Evolutionary conservation across 2,888 invertebrate species (phyloP).

Genomic region (Diaprepes abbreviatus): DNA sequence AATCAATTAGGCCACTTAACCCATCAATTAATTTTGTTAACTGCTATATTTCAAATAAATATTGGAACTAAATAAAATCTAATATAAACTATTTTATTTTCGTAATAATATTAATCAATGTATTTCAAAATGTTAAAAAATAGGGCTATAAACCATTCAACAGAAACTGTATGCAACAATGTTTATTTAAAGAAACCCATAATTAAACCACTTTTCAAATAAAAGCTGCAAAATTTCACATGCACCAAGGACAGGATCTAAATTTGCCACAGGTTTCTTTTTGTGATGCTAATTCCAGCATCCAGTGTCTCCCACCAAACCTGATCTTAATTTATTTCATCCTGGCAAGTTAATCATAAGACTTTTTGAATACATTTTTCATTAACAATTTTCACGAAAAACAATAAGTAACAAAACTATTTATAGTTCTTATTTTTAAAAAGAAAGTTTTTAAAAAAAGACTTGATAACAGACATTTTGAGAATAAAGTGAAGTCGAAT

Average conservation of each 20-base stretch:
- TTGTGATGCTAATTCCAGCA: constrained; percentile 44
- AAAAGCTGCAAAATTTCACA: constrained; percentile 33
- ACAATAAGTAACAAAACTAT: not conserved
- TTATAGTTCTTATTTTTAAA: constrained; percentile 21
- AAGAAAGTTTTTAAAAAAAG: constrained; percentile 29
- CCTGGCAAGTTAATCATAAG: constrained; percentile 4
- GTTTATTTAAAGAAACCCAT: constrained; percentile 23
- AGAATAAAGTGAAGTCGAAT: constrained; percentile 34
- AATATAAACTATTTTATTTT: too few relatives aligned
- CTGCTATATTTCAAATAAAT: too few relatives aligned
- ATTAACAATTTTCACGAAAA: too few relatives aligned
- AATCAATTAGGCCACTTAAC: too few relatives aligned
- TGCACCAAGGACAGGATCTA: constrained; percentile 46
- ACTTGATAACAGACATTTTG: constrained; percentile 20
- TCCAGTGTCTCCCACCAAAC: constrained; percentile 45
- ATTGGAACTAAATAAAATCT: too few relatives aligned
- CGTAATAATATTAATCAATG: too few relatives aligned
- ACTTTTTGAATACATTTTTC: too few relatives aligned
- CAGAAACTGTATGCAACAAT: not conserved
- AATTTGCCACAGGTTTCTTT: constrained; percentile 47
- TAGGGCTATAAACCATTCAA: constrained; percentile 3
- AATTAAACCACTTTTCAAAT: constrained; percentile 33
- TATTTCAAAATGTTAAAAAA: not conserved
- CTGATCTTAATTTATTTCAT: constrained; percentile 11
- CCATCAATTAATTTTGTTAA: too few relatives aligned